Conservation (phyloP, 2,113 vertebrate species). For the Labeo rohita region DNA sequence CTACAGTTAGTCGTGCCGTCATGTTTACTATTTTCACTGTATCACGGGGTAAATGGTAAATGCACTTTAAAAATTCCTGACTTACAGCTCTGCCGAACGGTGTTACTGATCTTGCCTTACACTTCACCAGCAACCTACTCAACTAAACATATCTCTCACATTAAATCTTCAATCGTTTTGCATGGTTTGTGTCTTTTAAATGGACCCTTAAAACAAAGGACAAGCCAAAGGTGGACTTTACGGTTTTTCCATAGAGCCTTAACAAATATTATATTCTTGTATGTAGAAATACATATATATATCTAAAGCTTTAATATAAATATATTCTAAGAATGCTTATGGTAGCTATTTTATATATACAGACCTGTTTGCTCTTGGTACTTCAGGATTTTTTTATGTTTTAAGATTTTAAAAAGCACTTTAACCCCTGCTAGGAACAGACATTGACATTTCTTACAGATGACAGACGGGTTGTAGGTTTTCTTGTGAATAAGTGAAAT, state of each 20-base stretch:
- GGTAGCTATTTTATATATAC: conserved; percentile 33
- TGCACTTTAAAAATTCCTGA: background rate
- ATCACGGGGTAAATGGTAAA: background rate
- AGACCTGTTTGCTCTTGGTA: conserved; percentile 44
- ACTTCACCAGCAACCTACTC: conserved; percentile 18
- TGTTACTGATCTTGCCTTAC: background rate
- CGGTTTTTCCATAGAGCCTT: conserved; percentile 60
- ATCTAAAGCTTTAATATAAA: conserved; percentile 49
- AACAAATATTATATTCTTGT: conserved; percentile 56
- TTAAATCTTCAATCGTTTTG: background rate
- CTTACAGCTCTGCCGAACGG: background rate
- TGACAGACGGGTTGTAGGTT: background rate
- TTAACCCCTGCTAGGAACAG: conserved; percentile 56
- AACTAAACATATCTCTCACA: background rate
- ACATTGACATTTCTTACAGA: background rate
- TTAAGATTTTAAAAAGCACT: conserved; percentile 62
- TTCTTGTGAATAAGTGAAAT: background rate
- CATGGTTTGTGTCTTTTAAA: conserved; percentile 5
- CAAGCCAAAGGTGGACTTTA: conserved; percentile 24
- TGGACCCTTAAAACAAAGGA: background rate
- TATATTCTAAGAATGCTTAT: conserved; percentile 58
- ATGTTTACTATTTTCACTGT: background rate
- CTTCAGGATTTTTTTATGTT: conserved; percentile 50
- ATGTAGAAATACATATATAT: conserved; percentile 43
- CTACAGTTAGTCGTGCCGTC: background rate